phyloP scores from a whole-genome alignment of 2,797 vertebrate species.

The Thalassophryne amazonica region DNA sequence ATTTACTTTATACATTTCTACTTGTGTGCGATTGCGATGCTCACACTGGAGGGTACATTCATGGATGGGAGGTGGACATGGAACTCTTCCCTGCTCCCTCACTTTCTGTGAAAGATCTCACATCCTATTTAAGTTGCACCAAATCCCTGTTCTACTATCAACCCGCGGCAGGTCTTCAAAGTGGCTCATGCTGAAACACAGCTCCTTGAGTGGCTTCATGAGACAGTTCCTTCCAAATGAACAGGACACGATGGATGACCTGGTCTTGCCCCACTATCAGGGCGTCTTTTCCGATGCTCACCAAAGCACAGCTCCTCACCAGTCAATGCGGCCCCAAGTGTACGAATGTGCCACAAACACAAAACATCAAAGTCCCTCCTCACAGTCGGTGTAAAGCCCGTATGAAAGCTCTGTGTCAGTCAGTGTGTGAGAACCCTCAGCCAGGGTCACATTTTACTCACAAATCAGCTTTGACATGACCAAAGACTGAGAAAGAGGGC shows the following conservation, averaged over 20 bases:
- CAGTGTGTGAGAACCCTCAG: slow-evolving; percentile 51
- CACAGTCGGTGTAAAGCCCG: slow-evolving; percentile 51
- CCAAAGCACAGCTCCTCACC: slow-evolving; percentile 37
- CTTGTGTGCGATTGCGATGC: slow-evolving; percentile 45
- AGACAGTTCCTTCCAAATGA: slow-evolving; percentile 10
- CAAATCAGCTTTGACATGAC: slow-evolving; percentile 51
- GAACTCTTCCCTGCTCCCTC: slow-evolving; percentile 33
- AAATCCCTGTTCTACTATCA: not conserved
- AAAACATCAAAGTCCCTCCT: slow-evolving; percentile 40
- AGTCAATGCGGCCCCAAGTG: slow-evolving; percentile 35
- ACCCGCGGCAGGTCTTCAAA: not conserved
- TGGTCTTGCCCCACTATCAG: slow-evolving; percentile 24
- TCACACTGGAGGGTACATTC: slow-evolving; percentile 75
- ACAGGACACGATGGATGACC: slow-evolving; percentile 21
- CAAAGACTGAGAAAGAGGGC: slow-evolving; percentile 47
- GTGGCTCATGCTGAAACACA: not conserved
- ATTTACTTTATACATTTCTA: slow-evolving; percentile 48
- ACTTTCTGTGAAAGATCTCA: slow-evolving; percentile 28
- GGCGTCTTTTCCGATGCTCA: slow-evolving; percentile 29
- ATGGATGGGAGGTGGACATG: slow-evolving; percentile 54
- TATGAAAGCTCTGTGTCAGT: slow-evolving; percentile 52
- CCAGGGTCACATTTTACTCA: slow-evolving; percentile 34
- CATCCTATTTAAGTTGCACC: slow-evolving; percentile 13
- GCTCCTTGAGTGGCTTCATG: slow-evolving; percentile 21
- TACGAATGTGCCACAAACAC: slow-evolving; percentile 2